Evolutionary conservation across 2,888 invertebrate genomes (phyloP), one percentile per base, ranked within the genome.

Genomic region (Sinotaia quadrata): DNA sequence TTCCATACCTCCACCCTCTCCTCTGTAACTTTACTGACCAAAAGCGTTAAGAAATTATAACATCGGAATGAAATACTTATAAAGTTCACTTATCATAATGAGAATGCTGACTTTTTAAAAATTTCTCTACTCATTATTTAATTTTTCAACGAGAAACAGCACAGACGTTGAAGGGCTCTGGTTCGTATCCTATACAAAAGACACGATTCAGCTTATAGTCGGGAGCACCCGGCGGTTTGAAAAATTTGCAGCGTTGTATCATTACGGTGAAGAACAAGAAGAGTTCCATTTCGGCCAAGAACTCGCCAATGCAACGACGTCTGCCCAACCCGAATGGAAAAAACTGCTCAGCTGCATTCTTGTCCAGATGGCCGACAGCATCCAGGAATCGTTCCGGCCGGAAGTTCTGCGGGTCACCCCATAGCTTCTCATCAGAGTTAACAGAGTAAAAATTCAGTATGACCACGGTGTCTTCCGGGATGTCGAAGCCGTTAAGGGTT

Each of bases 341-440:
- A 10, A 66, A 49, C 21, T 72, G 63, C 56, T 68, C 66, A 4
- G 52, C 41, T 37, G 47, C 36, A 7, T 21, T 31, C 21, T 24
- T 47, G 58, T 66, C 66, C 54, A 71, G 60, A 29, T 52, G 34
- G 15, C 68, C 52, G 47, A 65, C 62, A 4, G 27, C n/a, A 37
- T 44, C 27, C 37, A 66, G 27, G 34, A 68, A 72, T 12, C 72
- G 68, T 47, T 72, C 68, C n/a, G 72, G 72, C 4, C 72, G 63
- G 60, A 72, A 68, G 51, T 44, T 60, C n/a, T 68, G 27, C 15
- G 68, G 68, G 21, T 72, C 72, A 4, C 61, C 68, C 72, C 72
- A 72, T 33, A 63, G 36, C 41, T 66, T 33, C 37, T 65, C 33
- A 15, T 72, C 72, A 33, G 63, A 44, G n/a, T 24, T 47, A 36